phyloP scores from a whole-genome alignment of 2,888 invertebrate genomes.

The Harpagoxenus sublaevis region DNA sequence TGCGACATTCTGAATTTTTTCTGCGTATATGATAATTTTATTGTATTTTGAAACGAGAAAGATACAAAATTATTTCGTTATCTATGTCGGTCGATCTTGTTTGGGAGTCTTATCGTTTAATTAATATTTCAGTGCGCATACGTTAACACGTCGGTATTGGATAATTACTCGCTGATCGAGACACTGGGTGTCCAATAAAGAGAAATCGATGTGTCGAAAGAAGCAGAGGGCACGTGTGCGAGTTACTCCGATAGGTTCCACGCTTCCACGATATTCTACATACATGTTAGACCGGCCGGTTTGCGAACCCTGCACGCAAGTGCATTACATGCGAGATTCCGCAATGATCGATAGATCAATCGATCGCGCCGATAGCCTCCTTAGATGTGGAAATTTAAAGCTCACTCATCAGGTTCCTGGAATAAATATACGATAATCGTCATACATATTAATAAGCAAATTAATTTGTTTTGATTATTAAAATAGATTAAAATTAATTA shows the following conservation, averaged over 20 bases:
- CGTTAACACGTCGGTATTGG: slow-evolving; percentile 5
- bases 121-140: background rate
- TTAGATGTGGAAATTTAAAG: slow-evolving; percentile 16
- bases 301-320: slow-evolving; percentile 36
- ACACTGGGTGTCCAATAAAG: slow-evolving; percentile 24
- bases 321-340: slow-evolving; percentile 13
- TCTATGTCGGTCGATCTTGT: background rate
- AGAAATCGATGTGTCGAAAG: slow-evolving; percentile 13
- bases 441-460: background rate
- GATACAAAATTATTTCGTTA: background rate
- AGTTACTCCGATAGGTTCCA: slow-evolving; percentile 8
- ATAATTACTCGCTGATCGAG: slow-evolving; percentile 25
- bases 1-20: background rate
- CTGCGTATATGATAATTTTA: background rate
- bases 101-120: background rate
- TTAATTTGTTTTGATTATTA: slow-evolving; percentile 21
- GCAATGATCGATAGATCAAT: slow-evolving; percentile 44
- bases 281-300: slow-evolving; percentile 50
- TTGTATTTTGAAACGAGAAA: background rate
- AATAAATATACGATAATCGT: slow-evolving; percentile 8
- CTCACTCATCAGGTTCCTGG: background rate
- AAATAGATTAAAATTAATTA: slow-evolving; percentile 19
- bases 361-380: slow-evolving; percentile 27
- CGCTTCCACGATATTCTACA: slow-evolving; percentile 6
- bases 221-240: slow-evolving; percentile 40